Percentiles rank a stretch among this genome's conserved stretches.
These are phyloP conservation scores for Sipunculus nudus DNA, from an alignment of 2,888 invertebrate species.

Conservation along the genomic window DNA sequence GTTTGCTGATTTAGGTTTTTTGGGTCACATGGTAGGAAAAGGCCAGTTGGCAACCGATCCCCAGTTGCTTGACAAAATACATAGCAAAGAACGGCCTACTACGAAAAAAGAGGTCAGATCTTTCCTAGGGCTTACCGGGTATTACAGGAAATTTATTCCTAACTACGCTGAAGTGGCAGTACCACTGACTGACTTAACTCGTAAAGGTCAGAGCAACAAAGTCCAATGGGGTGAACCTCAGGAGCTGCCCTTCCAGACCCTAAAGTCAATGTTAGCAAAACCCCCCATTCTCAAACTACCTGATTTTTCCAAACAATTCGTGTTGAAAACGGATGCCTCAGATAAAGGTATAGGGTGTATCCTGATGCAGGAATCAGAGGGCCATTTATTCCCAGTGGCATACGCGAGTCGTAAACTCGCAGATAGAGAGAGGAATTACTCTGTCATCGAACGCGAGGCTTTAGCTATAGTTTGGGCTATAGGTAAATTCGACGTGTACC, in stretches of 20 bases:
- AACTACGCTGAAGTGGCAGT: conserved; percentile 22
- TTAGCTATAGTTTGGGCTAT: conserved; percentile 34
- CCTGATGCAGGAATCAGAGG: conserved; percentile 29
- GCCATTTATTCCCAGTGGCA: conserved; percentile 30
- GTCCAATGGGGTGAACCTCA: conserved; percentile 24
- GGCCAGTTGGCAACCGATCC: background rate
- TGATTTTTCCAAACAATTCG: conserved; percentile 23
- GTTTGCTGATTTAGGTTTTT: conserved; percentile 1
- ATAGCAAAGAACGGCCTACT: background rate
- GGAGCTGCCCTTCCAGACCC: conserved; percentile 16
- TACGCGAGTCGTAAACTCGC: conserved; percentile 40
- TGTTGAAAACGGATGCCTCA: conserved; percentile 40
- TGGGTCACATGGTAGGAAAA: conserved; percentile 10
- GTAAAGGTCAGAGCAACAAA: conserved; percentile 17
- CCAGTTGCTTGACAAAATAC: conserved; percentile 7
- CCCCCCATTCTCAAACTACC: conserved; percentile 32
- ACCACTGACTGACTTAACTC: conserved; percentile 32
- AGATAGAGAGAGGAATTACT: conserved; percentile 34
- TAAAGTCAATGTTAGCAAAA: conserved; percentile 17
- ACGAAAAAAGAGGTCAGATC: conserved; percentile 11
- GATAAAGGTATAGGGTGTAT: conserved; percentile 40
- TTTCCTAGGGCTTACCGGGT: conserved; percentile 11
- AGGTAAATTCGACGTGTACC: background rate
- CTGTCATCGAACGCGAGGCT: conserved; percentile 34
- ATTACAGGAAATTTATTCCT: conserved; percentile 19